phyloP scores from a whole-genome alignment of 35 echinoderm and acorn worm genomes.

The Amphiura filiformis region DNA sequence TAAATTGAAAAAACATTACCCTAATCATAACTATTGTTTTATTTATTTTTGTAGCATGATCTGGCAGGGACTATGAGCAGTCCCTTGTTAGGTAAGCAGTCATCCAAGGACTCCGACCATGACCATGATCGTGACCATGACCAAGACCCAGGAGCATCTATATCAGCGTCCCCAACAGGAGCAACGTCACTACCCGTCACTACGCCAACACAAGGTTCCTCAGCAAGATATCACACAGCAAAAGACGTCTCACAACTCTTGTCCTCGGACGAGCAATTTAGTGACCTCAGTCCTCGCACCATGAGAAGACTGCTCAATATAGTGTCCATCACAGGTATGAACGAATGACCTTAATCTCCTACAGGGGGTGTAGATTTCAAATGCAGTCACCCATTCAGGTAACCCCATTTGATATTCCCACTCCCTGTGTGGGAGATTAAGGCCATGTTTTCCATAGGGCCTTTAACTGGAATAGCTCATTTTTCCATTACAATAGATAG shows the following conservation, averaged over 20 bases:
- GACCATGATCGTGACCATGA: too few species aligned
- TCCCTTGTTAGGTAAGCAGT: background rate
- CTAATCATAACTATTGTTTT: background rate
- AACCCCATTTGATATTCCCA: too few species aligned
- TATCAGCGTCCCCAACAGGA: background rate
- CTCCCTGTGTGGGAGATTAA: too few species aligned
- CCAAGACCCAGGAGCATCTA: too few species aligned
- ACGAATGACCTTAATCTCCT: too few species aligned
- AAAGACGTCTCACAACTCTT: conserved; percentile 89
- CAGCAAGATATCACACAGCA: conserved; percentile 27
- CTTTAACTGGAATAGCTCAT: background rate
- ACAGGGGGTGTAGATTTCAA: background rate
- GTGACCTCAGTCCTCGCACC: conserved; percentile 91
- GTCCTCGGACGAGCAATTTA: conserved; percentile 86
- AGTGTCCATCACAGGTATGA: conserved; percentile 92
- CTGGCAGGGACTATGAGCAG: conserved; percentile 1
- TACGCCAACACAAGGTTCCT: background rate
- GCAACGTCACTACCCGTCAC: background rate
- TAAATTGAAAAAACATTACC: too few species aligned
- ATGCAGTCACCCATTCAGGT: too few species aligned
- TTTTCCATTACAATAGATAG: background rate
- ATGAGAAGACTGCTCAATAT: conserved; percentile 98
- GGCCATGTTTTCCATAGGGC: too few species aligned
- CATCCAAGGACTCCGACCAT: background rate
- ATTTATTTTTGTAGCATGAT: background rate